Evolutionary conservation across 2,113 vertebrate genomes (phyloP), one percentile per base, ranked within the genome.

Genomic region (Eudyptes chrysolophus): DNA sequence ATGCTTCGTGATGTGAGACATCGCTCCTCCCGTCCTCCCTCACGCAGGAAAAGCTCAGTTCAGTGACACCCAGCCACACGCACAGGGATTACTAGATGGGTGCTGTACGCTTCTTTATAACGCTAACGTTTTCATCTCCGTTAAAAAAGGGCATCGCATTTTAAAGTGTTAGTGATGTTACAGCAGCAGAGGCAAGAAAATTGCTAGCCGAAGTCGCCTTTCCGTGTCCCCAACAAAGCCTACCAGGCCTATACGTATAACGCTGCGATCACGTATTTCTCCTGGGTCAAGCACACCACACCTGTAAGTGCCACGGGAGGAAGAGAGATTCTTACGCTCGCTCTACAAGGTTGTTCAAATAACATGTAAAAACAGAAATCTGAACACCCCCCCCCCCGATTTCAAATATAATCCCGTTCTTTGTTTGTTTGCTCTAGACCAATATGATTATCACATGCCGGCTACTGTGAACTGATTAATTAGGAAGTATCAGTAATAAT

Each of bases 381-480:
- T 51, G 49, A 51, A 51, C 22, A 44, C 40, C 12, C 48, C 10
- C 48, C 2, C 38, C 46, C 68, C 4, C 6, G 61, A 40, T 51
- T 94, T 77, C 61, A 91, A 72, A 61, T 40, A 42, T 5, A 69
- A 80, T 48, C 40, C 68, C 55, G 38, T 70, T 52, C 61, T 71
- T 52, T 87, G 77, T 92, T 91, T 95, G 81, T 74, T 95, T 96
- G 84, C 60, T 74, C 40, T 71, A 84, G 38, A 80, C 26, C 58
- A 71, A 4, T 46, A 60, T 16, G 68, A 85, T 83, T 85, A 57
- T 46, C 68, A 83, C 58, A 68, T 7, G 55, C 75, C 68, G 60
- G 84, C 57, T 74, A 86, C 68, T 55, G 66, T 51, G 42, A 93
- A 32, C 17, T 52, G 74, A 88, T 92, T 86, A 88, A 94, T 95